These are phyloP conservation scores for Merluccius polli DNA, from an alignment of 2,797 vertebrate species.

Conservation along the genomic window DNA sequence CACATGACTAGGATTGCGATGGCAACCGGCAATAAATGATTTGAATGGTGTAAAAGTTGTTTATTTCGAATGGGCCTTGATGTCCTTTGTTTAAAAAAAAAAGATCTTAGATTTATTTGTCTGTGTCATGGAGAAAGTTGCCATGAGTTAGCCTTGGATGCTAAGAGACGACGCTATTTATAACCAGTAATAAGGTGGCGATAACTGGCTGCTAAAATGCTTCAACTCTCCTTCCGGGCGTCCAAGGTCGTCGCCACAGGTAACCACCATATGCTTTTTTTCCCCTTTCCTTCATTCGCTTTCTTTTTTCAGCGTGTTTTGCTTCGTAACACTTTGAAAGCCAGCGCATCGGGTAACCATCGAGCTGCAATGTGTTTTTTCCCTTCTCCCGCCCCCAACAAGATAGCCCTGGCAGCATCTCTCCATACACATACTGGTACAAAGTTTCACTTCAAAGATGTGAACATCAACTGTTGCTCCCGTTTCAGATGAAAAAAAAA, in stretches of 20 bases:
- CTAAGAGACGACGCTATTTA: not conserved
- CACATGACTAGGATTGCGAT: not conserved
- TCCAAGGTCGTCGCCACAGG: not conserved
- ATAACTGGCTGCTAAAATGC: not conserved
- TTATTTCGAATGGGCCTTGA: not conserved
- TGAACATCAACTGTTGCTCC: not conserved
- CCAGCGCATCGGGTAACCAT: not conserved
- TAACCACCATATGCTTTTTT: not conserved
- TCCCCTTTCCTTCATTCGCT: not conserved
- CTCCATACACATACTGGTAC: conserved; percentile 45
- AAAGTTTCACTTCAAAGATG: conserved; percentile 42
- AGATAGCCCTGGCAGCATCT: conserved; percentile 41
- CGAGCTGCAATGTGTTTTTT: not conserved
- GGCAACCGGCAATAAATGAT: not conserved
- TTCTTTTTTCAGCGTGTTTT: not conserved
- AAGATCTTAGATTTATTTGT: not conserved
- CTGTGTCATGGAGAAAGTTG: not conserved
- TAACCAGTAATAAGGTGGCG: not conserved
- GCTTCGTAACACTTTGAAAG: not conserved
- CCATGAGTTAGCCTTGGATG: not conserved
- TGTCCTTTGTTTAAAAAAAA: not conserved
- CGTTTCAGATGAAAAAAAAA: conserved; percentile 35
- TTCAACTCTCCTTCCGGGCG: not conserved
- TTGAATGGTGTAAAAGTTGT: not conserved
- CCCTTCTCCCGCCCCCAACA: conserved; percentile 30